Base-by-base conservation (phyloP, 2,113 vertebrate genomes). In the Stercorarius parasiticus region DNA sequence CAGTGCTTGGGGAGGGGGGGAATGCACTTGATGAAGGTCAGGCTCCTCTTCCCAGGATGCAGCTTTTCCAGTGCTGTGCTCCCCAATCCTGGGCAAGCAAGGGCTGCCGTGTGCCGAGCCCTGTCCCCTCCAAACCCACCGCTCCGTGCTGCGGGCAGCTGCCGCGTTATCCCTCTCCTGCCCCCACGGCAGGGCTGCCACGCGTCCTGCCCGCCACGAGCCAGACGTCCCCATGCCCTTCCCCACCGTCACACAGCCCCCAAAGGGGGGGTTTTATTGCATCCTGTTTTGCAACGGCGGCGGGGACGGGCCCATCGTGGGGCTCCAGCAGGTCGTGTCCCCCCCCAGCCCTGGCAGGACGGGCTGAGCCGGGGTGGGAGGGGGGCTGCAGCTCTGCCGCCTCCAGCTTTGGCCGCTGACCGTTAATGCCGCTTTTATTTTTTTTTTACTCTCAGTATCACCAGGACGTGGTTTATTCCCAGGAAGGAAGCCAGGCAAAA, bases 401-500 rank as follows among this genome's bases (percentile, higher is more conserved):
- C 52, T 55, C 52, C 86, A 7, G 55, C 64, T 91, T 52, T 52
- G 34, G 40, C 77, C 0, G 1, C 81, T 43, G 81, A 53, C 88
- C 3, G 3, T 47, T 93, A 66, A 61, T 0, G 1, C 61, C 10
- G 67, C 5, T 25, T 13, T 73, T 50, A 49, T 62, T 26, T 62
- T 20, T 78, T 52, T 62, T 69, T 73, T 21, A 27, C 21, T 3
- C 70, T 79, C 79, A 1, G 4, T 85, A 74, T 94, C 90, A 32
- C 62, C 82, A 87, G 90, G 88, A 95, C 62, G 27, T 79, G 88
- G 85, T 86, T 92, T 95, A 90, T 97, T 97, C 88, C 88, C 86
- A 95, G 93, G 94, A 95, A 97, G 90, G 96, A 97, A 96, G 88
- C 58, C 2, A 16, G 66, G 84, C 38, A 16, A 73, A 70, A 94